Percentiles rank a stretch among this genome's conserved stretches.
phyloP scores from a whole-genome alignment of 2,113 vertebrate species.

The Scortum barcoo region DNA sequence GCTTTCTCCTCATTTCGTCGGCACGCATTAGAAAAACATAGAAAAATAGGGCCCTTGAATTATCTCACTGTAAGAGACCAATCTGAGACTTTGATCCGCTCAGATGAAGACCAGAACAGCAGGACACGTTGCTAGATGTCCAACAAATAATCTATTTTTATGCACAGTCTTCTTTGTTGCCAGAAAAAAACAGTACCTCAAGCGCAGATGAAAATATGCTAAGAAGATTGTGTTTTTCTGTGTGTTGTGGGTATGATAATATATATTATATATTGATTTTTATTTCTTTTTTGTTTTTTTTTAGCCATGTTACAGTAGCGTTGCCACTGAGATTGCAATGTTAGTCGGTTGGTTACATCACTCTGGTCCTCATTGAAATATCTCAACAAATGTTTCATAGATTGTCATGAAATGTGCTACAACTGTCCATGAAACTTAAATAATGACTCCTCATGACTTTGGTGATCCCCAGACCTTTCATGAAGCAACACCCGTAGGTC shows the following conservation, averaged over 20 bases:
- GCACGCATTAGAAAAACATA: not conserved
- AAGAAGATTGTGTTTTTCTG: not conserved
- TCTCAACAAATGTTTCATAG: no score
- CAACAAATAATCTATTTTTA: not conserved
- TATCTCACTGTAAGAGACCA: constrained; percentile 11
- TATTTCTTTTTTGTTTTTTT: not conserved
- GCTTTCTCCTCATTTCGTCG: not conserved
- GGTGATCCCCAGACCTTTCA: not conserved
- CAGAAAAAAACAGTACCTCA: not conserved
- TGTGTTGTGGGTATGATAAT: no score
- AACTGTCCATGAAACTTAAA: no score
- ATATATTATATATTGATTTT: no score
- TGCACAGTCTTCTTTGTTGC: not conserved
- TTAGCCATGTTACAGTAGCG: not conserved
- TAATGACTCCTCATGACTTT: not conserved
- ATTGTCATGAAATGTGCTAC: no score
- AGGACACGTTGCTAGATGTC: not conserved
- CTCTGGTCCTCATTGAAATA: no score
- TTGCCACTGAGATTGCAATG: not conserved
- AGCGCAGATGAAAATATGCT: not conserved
- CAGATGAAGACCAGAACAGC: not conserved
- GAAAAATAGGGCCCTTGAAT: not conserved
- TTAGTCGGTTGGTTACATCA: not conserved
- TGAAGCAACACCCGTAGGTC: no score
- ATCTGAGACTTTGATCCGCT: constrained; percentile 19